phyloP scores from a whole-genome alignment of 1,140 invertebrate species.

The Macrosteles quadrilineatus region DNA sequence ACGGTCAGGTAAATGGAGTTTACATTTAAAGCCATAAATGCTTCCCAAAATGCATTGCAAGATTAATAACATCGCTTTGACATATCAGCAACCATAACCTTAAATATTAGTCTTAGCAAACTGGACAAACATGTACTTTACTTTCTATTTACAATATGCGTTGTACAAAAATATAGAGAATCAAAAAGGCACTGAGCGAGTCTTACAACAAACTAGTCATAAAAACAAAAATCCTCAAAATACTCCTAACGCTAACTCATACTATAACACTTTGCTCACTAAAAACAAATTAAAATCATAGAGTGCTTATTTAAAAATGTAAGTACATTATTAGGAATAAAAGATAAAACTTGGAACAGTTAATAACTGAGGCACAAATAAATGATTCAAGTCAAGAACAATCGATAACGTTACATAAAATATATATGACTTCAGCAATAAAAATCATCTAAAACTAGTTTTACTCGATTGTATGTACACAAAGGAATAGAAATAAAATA shows the following conservation, averaged over 20 bases:
- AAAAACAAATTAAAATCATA: no score
- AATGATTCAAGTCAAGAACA: neutral
- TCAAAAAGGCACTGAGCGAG: no score
- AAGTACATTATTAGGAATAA: no score
- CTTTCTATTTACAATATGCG: no score
- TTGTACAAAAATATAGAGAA: no score
- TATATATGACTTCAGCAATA: neutral
- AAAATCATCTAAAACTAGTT: neutral
- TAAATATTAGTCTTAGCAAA: constrained; percentile 16
- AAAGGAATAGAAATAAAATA: neutral
- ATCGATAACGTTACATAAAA: constrained; percentile 7
- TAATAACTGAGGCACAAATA: no score
- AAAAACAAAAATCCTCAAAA: no score
- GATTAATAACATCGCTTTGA: constrained; percentile 19
- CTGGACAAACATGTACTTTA: neutral
- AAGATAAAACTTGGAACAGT: no score
- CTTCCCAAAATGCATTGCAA: constrained; percentile 23
- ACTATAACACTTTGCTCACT: no score
- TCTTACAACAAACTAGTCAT: no score
- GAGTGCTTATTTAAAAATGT: no score
- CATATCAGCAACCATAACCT: constrained; percentile 8
- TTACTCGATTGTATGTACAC: neutral
- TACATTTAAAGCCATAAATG: constrained; percentile 22
- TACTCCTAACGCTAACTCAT: no score
- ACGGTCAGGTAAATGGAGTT: neutral